Evolutionary conservation across 35 echinoderm and acorn worm species (phyloP).

Genomic region (Lytechinus pictus): DNA sequence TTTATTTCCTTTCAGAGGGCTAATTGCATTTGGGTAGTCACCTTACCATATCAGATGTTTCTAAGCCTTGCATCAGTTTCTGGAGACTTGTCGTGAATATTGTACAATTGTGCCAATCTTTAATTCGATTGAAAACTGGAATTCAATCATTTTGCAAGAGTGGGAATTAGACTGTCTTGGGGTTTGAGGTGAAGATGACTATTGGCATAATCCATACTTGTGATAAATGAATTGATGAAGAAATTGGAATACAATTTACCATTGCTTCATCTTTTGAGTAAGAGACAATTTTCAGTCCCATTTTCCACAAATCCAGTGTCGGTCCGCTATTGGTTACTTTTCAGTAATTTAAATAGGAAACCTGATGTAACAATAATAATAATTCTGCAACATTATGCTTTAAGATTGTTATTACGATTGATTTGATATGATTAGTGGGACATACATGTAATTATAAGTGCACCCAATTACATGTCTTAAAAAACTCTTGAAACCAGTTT

Average conservation of each 20-base stretch:
- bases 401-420: no score
- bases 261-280: neutral
- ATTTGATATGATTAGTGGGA: no score
- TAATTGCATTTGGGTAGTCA: neutral
- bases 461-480: no score
- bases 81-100: neutral
- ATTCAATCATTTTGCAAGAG: neutral
- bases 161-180: neutral
- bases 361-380: no score
- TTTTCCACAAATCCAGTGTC: no score
- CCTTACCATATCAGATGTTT: neutral
- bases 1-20: neutral
- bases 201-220: neutral
- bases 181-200: neutral
- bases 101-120: neutral
- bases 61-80: neutral
- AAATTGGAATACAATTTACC: neutral
- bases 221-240: neutral
- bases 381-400: no score
- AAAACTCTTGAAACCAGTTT: no score
- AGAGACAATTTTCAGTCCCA: neutral
- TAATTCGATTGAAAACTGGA: neutral
- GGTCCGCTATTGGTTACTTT: no score
- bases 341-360: no score
- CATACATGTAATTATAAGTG: no score